A percentile compares a stretch with the other conserved stretches of the same genome.
These are phyloP conservation scores for Thamnaconus septentrionalis DNA, from an alignment of 2,113 vertebrate species.

Conservation along the genomic window DNA sequence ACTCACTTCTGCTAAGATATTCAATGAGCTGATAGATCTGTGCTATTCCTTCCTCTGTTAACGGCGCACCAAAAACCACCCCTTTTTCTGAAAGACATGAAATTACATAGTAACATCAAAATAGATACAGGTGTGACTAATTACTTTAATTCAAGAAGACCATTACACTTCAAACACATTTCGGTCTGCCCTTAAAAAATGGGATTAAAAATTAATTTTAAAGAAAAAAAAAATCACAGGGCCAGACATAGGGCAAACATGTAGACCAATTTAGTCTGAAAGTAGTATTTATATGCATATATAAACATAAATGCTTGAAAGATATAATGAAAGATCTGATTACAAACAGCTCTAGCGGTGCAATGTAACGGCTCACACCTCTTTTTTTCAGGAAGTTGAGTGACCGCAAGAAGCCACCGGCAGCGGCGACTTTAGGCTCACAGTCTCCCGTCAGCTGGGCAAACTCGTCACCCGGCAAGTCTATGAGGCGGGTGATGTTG, in stretches of 20 bases:
- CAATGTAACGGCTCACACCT: constrained; percentile 69
- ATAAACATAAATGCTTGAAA: too few species aligned
- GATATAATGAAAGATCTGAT: background rate
- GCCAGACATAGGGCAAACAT: too few species aligned
- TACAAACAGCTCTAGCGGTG: background rate
- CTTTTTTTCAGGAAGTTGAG: constrained; percentile 92
- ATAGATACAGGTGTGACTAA: background rate
- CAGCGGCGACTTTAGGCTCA: constrained; percentile 82
- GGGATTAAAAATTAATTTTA: too few species aligned
- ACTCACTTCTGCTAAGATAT: constrained; percentile 93
- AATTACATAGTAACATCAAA: background rate
- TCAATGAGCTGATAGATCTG: constrained; percentile 96
- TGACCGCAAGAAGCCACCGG: constrained; percentile 85
- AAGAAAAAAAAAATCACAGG: too few species aligned
- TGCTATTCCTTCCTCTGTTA: constrained; percentile 97
- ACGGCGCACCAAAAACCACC: constrained; percentile 89
- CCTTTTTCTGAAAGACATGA: constrained; percentile 83
- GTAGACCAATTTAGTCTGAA: too few species aligned
- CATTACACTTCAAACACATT: too few species aligned
- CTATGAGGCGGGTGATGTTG: constrained; percentile 92
- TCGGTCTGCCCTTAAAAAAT: too few species aligned
- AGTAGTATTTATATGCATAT: too few species aligned
- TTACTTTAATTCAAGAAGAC: too few species aligned
- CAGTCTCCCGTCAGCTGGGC: constrained; percentile 90
- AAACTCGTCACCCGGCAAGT: constrained; percentile 90